phyloP scores from a whole-genome alignment of 2,888 invertebrate genomes.

The Meiosimyza platycephala region DNA sequence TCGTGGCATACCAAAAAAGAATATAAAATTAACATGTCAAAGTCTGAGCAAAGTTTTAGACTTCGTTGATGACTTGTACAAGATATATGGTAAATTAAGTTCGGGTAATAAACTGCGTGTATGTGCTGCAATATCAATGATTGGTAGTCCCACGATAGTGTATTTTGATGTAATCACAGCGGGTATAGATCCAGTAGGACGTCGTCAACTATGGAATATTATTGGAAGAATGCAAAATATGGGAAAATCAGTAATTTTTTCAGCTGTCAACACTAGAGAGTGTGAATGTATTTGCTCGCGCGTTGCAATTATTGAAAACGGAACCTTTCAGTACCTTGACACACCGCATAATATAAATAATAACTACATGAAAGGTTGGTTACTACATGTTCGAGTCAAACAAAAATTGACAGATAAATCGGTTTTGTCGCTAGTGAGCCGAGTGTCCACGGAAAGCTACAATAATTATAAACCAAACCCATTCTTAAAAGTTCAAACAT shows the following conservation, averaged over 20 bases:
- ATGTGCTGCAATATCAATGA: constrained; percentile 76
- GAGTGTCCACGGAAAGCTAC: constrained; percentile 29
- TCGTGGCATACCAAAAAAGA: constrained; percentile 69
- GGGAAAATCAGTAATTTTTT: background rate
- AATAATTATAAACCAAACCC: constrained; percentile 50
- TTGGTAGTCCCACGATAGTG: constrained; percentile 76
- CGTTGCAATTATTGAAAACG: constrained; percentile 78
- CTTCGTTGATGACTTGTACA: constrained; percentile 72
- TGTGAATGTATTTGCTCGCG: constrained; percentile 81
- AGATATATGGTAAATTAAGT: constrained; percentile 72
- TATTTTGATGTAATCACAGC: constrained; percentile 76
- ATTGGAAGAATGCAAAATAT: background rate
- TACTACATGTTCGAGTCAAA: background rate
- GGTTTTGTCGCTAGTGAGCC: background rate
- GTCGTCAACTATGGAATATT: constrained; percentile 84
- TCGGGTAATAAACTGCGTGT: constrained; percentile 82
- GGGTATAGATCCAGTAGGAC: constrained; percentile 68
- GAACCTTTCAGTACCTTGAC: constrained; percentile 77
- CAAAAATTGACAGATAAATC: too few relatives aligned
- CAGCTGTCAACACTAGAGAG: constrained; percentile 79
- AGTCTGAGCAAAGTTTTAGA: constrained; percentile 69
- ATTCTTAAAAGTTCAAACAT: constrained; percentile 46
- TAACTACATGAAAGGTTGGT: constrained; percentile 65
- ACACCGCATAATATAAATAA: constrained; percentile 76
- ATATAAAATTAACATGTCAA: constrained; percentile 55